Evolutionary conservation across 2,797 vertebrate genomes (phyloP), one percentile per base, ranked within the genome.

Genomic region (Pagetopsis macropterus): DNA sequence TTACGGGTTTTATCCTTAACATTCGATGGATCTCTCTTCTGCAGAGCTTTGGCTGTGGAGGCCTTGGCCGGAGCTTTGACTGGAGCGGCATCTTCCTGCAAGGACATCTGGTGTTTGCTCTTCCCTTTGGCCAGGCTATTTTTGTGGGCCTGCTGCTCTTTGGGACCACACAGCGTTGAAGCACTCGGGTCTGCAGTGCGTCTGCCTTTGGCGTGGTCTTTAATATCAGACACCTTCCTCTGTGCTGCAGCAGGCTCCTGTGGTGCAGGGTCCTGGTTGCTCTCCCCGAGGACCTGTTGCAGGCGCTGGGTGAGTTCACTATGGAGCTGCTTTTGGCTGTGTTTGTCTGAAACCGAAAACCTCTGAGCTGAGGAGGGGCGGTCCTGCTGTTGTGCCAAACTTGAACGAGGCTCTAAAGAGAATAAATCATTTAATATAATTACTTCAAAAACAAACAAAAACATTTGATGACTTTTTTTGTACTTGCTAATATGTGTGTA

Each of bases 281-380:
- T 81, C 55, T 90, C 77, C 37, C 1, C 74, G 51, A 93, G 44
- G 44, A 93, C 72, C 65, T 78, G 68, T 81, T 94, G 79, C 51
- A 93, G 81, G 21, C 75, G 85, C 72, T 92, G 72, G 0, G 79
- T 92, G 48, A 94, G 78, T 46, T 93, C 84, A 0, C 27, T 23
- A 49, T 94, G 88, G 41, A 93, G 70, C 55, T 88, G 72, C 76
- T 91, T 91, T 68, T 88, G 85, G 72, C 64, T 84, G 72, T 40
- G 83, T n/a, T 82, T 70, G n/a, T 33, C 37, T 37, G 76, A 70
- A 74, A 54, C 60, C 21, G 81, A 85, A 4, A 4, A 10, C 59
- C 23, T 80, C 14, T 76, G 81, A 23, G 68, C 59, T 6, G 78
- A 82, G 21, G 78, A 70, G 0, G 45, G 65, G 9, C 1, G 2